Base-by-base conservation (phyloP, 2,113 vertebrate species). In the Menura novaehollandiae region DNA sequence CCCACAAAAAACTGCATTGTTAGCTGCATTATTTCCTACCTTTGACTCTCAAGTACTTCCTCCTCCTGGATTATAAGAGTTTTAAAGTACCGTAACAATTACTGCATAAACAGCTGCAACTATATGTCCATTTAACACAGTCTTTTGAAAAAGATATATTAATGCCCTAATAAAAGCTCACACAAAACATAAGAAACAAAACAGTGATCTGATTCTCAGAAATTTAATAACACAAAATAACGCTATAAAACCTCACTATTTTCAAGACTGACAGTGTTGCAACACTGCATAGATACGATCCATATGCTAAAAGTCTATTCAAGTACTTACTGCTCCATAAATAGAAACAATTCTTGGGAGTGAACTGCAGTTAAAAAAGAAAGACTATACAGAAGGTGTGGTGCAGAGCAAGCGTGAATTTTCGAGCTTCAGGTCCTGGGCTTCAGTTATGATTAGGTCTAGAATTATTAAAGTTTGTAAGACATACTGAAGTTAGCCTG, bases 31-130 rank as follows among this genome's bases (percentile, higher is more conserved):
- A 94, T 89, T 95, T 94, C 77, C 91, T 69, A 81, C 76, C 64
- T 96, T 91, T 92, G 80, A 92, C 77, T 92, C 60, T 91, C 44
- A 85, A 96, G 95, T 92, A 92, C 69, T 95, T 95, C 88, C 83
- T 93, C 53, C 79, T 92, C 88, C 83, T 91, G 75, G 83, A 73
- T 72, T 37, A 2, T 13, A 72, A 94, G 88, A 86, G 83, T 89
- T 95, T 63, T 91, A 94, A 94, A 95, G 90, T 80, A 91, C 79
- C 44, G 5, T 44, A 93, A 96, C 78, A 85, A 95, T 86, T 85
- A 72, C 69, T 66, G 73, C 80, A 86, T 46, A 73, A 96, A 82
- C 77, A 91, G 92, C 73, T 95, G 73, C 77, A 96, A 44, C 13
- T 92, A 41, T 30, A n/a, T 62, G 92, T 89, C 93, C 93, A 95